Evolutionary conservation across 2,113 vertebrate species (phyloP), one percentile per base, ranked within the genome.

Genomic region (Haemorhous mexicanus): DNA sequence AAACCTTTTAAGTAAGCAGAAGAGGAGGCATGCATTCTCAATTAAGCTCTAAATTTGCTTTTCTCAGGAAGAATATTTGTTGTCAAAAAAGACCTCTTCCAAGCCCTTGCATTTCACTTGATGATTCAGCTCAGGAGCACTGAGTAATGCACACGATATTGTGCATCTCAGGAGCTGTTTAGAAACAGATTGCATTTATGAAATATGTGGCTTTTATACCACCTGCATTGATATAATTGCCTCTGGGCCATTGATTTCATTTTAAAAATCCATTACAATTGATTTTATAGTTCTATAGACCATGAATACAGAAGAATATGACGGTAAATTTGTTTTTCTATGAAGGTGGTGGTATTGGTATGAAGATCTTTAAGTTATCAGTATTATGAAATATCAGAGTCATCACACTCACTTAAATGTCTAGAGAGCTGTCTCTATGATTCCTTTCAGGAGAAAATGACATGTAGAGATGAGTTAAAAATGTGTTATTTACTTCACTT

Each of bases 171-270:
- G 61, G 44, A 90, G n/a, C 72, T 90, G 47, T 90, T 93, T 69
- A 86, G 85, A 93, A 92, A 91, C 52, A 91, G 94, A 96, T 92
- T 95, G 85, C 33, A 27, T 61, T n/a, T 33, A 70, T 81, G 63
- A 93, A 94, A 80, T 90, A 70, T 33, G n/a, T 92, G 52, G n/a
- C 8, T 70, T 94, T 96, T 80, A 74, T 91, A 66, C 39, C 19
- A 93, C 90, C 81, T 94, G 75, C 61, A 63, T 74, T 77, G 47
- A 80, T 80, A 67, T 63, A 96, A 96, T 93, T 93, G 44, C 67
- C 55, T 90, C 56, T 81, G 59, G 68, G 35, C 33, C 56, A 94
- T 90, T 87, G 83, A 94, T 90, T 94, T 93, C 0, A 80, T 83
- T 88, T 94, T 6, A 74, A 91, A 93, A 90, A 88, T 74, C 85